Base-by-base conservation (phyloP, 2,888 invertebrate genomes). In the Phaedon cochleariae region DNA sequence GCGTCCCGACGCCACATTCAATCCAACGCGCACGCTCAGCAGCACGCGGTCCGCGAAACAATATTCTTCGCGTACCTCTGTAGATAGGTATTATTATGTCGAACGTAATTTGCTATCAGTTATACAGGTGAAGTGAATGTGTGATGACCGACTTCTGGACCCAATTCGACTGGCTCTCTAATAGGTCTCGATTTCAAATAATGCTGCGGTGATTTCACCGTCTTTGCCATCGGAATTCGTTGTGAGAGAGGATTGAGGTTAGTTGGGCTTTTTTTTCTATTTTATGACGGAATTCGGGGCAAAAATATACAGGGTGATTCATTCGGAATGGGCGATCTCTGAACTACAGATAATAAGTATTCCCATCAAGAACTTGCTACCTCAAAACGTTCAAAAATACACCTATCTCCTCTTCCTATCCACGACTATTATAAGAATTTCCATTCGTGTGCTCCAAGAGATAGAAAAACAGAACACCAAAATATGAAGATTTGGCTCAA, bases 91-190 rank as follows among this genome's bases (percentile, higher is more conserved):
- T n/a, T n/a, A 15, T 65, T 64, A 31, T 58, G 60, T 65, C 48
- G n/a, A 59, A 48, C 51, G 57, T 51, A 62, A 65, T 63, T 62
- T 26, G 57, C 60, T 53, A 54, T 65, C 65, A 68, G 68, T 69
- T 55, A 41, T 31, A 62, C 64, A 65, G 64, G 68, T 67, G 62
- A 21, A 57, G 69, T 64, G 68, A 57, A 59, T 37, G 67, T 64
- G 65, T 54, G 37, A 64, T 67, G 67, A 65, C 67, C 67, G 68
- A 65, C 63, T 65, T 68, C 63, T 46, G 29, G 15, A 41, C 18
- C 48, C 41, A 51, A 65, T 53, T 65, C 59, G 29, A 59, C 62
- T 59, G n/a, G n/a, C 54, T 62, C 62, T 64, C 62, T 62, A 54
- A 57, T 51, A 31, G 41, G 52, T 52, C 21, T 12, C 20, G 29